phyloP scores from a whole-genome alignment of 2,113 vertebrate species.

The Pangasianodon hypophthalmus region DNA sequence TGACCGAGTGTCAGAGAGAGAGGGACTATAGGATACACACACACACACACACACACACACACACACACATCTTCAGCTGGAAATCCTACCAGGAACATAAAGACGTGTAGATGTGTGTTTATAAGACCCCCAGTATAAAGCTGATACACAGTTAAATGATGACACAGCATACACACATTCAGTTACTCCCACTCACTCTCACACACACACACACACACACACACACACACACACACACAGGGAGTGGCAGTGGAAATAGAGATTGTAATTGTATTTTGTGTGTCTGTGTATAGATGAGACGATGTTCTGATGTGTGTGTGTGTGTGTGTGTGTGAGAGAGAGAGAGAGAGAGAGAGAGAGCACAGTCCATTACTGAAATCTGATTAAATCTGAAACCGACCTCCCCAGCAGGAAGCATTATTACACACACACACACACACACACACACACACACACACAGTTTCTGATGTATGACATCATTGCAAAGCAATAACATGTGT shows the following conservation, averaged over 20 bases:
- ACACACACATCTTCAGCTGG: neutral
- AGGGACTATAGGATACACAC: no score
- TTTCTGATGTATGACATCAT: constrained; percentile 9
- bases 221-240: constrained; percentile 2
- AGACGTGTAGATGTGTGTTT: neutral
- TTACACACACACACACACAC: constrained; percentile 4
- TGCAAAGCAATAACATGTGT: neutral
- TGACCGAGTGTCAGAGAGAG: no score
- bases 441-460: neutral
- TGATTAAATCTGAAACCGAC: constrained; percentile 46
- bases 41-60: no score
- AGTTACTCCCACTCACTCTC: neutral
- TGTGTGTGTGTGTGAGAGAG: constrained; percentile 18
- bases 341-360: neutral
- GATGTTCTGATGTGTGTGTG: constrained; percentile 6
- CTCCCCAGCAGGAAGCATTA: constrained; percentile 34
- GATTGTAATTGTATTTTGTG: constrained; percentile 22
- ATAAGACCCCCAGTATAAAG: neutral
- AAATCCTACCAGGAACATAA: neutral
- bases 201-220: neutral
- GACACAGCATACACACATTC: neutral
- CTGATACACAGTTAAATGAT: neutral
- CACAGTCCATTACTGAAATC: constrained; percentile 56
- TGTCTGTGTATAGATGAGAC: neutral
- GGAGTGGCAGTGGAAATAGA: constrained; percentile 11